Evolutionary conservation across 1,140 invertebrate species (phyloP), one percentile per base, ranked within the genome.

Genomic region (Diachasma alloeum): DNA sequence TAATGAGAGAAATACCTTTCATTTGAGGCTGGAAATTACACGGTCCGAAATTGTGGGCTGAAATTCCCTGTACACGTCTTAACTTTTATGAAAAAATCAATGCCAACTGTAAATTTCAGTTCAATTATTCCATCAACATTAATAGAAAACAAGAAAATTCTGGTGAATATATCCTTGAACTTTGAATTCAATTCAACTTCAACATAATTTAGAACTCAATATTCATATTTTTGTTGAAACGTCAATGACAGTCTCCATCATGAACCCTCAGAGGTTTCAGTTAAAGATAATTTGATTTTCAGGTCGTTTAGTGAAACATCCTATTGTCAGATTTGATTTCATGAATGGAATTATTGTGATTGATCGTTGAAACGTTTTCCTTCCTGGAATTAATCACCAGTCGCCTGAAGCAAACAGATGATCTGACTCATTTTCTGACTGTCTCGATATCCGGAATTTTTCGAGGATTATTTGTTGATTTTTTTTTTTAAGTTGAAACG

Each of bases 401-500:
- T 83, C 85, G 87, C 86, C 87, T 88, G 80, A 82, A 87, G 85
- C 83, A 87, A 87, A 85, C 59, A 73, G 56, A 67, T 72, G 70
- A 75, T 71, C 44, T 26, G 42, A 68, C 46, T 77, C 66, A 59
- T 77, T 53, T 53, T 36, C 44, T 59, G 69, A 36, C 9, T 19
- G n/a, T 75, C 69, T 44, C 4, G 24, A 68, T 4, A n/a, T 17
- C 19, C 19, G 42, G n/a, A 59, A 19, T 59, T 59, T 10, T 13
- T 22, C 4, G 19, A 59, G n/a, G 53, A 59, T n/a, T 9, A 11
- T 31, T 31, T 6, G 44, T n/a, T 46, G 44, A 5, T n/a, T 46
- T 46, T 46, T 15, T 4, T 46, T 31, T 31, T 31, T 3, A 31
- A 3, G 31, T 31, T 31, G 31, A 31, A 6, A 2, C 2, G 31